Evolutionary conservation across 2,888 invertebrate genomes (phyloP).

Genomic region (Melanotus villosus): DNA sequence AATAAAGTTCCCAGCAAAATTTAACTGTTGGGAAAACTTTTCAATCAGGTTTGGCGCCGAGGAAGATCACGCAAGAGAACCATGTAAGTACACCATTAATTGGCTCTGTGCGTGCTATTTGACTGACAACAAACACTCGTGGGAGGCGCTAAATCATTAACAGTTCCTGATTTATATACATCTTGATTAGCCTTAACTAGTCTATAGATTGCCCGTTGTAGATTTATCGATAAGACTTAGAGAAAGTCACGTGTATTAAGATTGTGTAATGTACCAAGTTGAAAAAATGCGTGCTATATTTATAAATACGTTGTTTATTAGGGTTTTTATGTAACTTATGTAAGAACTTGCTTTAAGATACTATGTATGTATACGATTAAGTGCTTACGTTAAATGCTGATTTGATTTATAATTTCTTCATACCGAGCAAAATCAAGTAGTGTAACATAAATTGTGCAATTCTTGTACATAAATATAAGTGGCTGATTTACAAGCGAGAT

Average conservation of each 20-base stretch:
- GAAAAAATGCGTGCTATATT: neutral
- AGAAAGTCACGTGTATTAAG: constrained; percentile 15
- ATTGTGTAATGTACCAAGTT: neutral
- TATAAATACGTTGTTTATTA: neutral
- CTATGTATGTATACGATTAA: neutral
- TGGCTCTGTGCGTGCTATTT: constrained; percentile 57
- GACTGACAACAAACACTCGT: constrained; percentile 58
- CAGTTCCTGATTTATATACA: constrained; percentile 57
- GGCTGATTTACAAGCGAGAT: no score
- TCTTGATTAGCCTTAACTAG: constrained; percentile 46
- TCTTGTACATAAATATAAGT: no score
- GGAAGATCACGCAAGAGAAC: constrained; percentile 7
- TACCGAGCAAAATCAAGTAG: no score
- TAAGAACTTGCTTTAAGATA: neutral
- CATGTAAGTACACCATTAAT: constrained; percentile 52
- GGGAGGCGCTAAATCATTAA: constrained; percentile 60
- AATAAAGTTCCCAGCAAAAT: neutral
- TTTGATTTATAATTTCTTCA: neutral
- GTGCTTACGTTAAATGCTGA: neutral
- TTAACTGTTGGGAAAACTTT: neutral
- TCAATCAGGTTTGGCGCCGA: neutral
- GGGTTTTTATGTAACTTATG: constrained; percentile 4
- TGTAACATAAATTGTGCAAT: no score
- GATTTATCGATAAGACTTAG: constrained; percentile 15
- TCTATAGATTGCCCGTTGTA: constrained; percentile 31